Conservation (phyloP, 2,113 vertebrate genomes). For the Salvator merianae region DNA sequence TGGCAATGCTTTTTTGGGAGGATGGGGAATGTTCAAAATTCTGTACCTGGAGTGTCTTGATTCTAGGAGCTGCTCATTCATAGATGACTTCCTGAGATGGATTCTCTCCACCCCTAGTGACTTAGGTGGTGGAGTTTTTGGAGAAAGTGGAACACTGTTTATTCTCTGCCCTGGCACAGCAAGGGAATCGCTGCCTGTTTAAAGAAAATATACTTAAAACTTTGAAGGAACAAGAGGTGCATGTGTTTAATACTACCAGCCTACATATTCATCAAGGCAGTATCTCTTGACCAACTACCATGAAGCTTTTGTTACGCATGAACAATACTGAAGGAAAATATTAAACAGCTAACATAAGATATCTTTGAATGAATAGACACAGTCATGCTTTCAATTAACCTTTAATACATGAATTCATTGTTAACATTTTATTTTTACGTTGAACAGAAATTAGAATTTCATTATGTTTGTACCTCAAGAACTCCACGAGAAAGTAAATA, state of each 20-base stretch:
- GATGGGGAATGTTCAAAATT: rapidly evolving
- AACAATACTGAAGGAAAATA: background rate
- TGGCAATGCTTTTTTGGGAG: too few species aligned
- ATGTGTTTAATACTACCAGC: background rate
- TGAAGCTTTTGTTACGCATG: background rate
- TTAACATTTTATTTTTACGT: too few species aligned
- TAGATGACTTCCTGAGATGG: conserved; percentile 78
- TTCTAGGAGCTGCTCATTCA: conserved; percentile 75
- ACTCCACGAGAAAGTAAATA: too few species aligned
- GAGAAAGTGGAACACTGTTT: conserved; percentile 86
- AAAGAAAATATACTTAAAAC: background rate
- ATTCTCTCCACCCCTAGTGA: conserved; percentile 78
- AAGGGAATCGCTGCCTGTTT: conserved; percentile 21
- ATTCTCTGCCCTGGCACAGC: conserved; percentile 74
- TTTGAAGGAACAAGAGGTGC: background rate
- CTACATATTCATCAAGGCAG: background rate
- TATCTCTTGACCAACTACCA: background rate
- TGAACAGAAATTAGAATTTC: too few species aligned
- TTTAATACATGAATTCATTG: too few species aligned
- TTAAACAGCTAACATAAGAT: background rate
- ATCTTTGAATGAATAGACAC: background rate
- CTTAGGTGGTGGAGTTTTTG: conserved; percentile 83
- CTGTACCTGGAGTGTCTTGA: conserved; percentile 74
- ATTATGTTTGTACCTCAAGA: too few species aligned
- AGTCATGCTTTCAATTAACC: background rate